phyloP scores from a whole-genome alignment of 2,797 vertebrate genomes.

The Perodicticus potto region DNA sequence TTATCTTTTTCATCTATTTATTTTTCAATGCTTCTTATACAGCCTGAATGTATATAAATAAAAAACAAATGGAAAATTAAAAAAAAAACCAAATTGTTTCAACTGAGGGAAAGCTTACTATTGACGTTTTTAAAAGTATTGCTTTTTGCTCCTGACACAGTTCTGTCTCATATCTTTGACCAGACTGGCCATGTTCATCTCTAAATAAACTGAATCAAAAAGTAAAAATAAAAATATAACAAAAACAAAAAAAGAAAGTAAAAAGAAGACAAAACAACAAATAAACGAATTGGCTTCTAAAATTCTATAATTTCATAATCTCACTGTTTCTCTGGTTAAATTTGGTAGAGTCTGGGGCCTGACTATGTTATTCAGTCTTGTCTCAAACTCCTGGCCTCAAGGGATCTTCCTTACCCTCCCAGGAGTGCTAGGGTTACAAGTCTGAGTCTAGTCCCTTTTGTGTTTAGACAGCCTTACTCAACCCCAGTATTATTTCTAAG shows the following conservation, averaged over 20 bases:
- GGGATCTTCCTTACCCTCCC: no score
- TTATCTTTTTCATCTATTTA: slow-evolving; percentile 48
- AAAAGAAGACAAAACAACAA: background rate
- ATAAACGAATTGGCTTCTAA: background rate
- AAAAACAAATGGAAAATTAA: background rate
- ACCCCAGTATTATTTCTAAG: background rate
- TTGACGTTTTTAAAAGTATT: background rate
- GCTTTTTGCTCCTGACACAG: background rate
- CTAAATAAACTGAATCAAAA: background rate
- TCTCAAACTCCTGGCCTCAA: no score
- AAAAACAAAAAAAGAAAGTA: no score
- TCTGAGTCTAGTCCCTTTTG: no score
- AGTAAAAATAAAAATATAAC: no score
- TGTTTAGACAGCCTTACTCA: background rate
- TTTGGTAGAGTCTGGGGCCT: no score
- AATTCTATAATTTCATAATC: slow-evolving; percentile 11
- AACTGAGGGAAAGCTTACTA: background rate
- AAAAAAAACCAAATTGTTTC: background rate
- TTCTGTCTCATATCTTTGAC: background rate
- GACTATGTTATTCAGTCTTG: no score
- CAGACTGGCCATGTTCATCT: background rate
- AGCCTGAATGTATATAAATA: background rate
- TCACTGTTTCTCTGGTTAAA: background rate
- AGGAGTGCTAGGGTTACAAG: no score
- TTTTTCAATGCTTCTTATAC: background rate